These are phyloP conservation scores for Chelonoidis abingdonii DNA, from an alignment of 2,113 vertebrate species.

Conservation along the genomic window DNA sequence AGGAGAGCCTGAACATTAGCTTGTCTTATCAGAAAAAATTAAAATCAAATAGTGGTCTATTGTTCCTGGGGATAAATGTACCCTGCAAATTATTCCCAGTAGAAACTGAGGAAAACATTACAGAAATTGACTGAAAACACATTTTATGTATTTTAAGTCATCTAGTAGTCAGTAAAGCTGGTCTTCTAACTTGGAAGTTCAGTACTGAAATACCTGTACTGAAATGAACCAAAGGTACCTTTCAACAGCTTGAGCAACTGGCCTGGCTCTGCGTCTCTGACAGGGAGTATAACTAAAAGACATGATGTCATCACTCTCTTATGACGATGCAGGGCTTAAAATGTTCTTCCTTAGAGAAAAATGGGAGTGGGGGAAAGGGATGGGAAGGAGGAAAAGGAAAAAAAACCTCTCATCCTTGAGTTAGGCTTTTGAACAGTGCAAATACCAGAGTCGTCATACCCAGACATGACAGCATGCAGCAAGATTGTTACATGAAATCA, in stretches of 20 bases:
- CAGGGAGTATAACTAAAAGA: constrained; percentile 6
- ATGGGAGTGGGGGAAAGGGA: neutral
- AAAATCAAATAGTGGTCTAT: constrained; percentile 6
- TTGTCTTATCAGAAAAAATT: neutral
- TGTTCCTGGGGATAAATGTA: constrained; percentile 9
- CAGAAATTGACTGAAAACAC: constrained; percentile 43
- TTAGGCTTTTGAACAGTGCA: constrained; percentile 44
- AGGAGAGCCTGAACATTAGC: neutral
- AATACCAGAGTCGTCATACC: neutral
- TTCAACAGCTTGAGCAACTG: constrained; percentile 19
- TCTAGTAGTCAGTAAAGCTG: constrained; percentile 38
- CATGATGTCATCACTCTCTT: constrained; percentile 61
- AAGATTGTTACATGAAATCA: constrained; percentile 49
- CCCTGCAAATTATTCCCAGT: constrained; percentile 20
- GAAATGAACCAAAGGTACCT: constrained; percentile 36
- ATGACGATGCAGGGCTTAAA: constrained; percentile 54
- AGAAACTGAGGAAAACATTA: constrained; percentile 15
- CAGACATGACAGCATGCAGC: constrained; percentile 59
- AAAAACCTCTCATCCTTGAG: constrained; percentile 35
- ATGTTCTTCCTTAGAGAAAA: neutral
- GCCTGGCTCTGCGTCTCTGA: neutral
- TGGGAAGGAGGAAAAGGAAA: neutral
- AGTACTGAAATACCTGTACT: constrained; percentile 50
- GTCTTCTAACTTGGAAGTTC: constrained; percentile 38
- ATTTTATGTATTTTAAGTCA: constrained; percentile 53